A percentile compares a stretch with the other conserved stretches of the same genome.
Evolutionary conservation across 1,140 invertebrate species (phyloP).

Genomic region (Parapsyche elsis): DNA sequence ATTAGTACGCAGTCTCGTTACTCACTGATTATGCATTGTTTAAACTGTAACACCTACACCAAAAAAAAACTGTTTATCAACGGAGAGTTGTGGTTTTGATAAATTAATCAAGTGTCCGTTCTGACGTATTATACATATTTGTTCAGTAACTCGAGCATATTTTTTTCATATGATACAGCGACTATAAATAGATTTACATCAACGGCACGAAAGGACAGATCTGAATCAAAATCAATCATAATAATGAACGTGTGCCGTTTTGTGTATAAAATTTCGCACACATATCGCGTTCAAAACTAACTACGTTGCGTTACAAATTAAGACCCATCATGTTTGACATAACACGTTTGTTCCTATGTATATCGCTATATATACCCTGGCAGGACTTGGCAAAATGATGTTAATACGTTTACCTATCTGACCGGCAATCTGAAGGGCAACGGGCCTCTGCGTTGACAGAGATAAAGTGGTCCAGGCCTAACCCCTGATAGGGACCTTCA

Average conservation of each 20-base stretch:
- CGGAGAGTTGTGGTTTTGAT: constrained; percentile 10
- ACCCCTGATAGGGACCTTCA: background rate
- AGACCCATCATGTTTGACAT: background rate
- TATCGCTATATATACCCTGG: background rate
- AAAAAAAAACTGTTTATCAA: background rate
- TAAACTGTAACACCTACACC: no score
- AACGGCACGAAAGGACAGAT: no score
- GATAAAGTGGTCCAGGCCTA: background rate
- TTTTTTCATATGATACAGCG: no score
- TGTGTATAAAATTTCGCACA: no score
- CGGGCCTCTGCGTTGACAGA: constrained; percentile 4
- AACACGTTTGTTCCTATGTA: background rate
- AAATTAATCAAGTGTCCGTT: constrained; percentile 22
- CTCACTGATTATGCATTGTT: no score
- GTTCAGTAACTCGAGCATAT: no score
- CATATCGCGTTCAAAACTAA: no score
- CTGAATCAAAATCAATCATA: no score
- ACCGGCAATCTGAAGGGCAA: background rate
- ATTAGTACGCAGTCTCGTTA: no score
- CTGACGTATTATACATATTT: background rate
- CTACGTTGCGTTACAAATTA: background rate
- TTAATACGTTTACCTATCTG: constrained; percentile 4
- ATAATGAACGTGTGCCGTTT: no score
- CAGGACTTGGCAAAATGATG: background rate
- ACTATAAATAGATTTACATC: no score